A percentile compares a stretch with the other conserved stretches of the same genome.
Evolutionary conservation across 2,888 invertebrate species (phyloP).

Genomic region (Apotomis turbidana): DNA sequence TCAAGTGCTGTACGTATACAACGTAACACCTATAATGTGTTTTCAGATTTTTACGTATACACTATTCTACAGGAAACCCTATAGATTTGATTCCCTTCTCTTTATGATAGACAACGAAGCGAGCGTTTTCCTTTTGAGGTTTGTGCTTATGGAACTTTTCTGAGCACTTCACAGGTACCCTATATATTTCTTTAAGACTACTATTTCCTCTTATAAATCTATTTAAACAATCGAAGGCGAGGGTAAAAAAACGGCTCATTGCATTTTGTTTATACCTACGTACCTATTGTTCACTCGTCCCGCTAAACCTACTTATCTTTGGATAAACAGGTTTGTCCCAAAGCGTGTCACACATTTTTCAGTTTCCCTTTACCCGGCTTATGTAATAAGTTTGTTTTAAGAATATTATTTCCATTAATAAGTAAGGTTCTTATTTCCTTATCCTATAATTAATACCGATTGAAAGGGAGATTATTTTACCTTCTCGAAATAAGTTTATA

Average conservation of each 20-base stretch:
- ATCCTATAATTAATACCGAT: not conserved
- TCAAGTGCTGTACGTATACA: too few relatives aligned
- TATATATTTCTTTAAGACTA: not conserved
- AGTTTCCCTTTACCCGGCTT: not conserved
- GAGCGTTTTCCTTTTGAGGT: too few relatives aligned
- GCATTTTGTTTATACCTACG: constrained; percentile 18
- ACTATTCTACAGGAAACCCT: too few relatives aligned
- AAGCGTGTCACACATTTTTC: not conserved
- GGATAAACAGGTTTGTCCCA: constrained; percentile 18
- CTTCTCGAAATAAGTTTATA: not conserved
- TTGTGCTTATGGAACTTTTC: too few relatives aligned
- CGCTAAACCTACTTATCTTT: constrained; percentile 20
- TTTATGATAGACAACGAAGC: too few relatives aligned
- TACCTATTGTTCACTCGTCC: constrained; percentile 12
- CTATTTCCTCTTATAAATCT: not conserved
- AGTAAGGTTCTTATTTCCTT: not conserved
- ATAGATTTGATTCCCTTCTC: too few relatives aligned
- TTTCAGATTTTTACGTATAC: too few relatives aligned
- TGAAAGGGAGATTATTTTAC: not conserved
- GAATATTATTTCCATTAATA: not conserved
- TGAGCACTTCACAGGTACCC: too few relatives aligned
- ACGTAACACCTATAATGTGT: too few relatives aligned
- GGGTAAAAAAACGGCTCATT: constrained; percentile 22
- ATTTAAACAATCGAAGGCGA: not conserved
- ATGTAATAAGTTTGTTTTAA: not conserved